A percentile compares a stretch with the other conserved stretches of the same genome.
These are phyloP conservation scores for Empidonax alnorum DNA, from an alignment of 2,113 vertebrate species.

Conservation along the genomic window DNA sequence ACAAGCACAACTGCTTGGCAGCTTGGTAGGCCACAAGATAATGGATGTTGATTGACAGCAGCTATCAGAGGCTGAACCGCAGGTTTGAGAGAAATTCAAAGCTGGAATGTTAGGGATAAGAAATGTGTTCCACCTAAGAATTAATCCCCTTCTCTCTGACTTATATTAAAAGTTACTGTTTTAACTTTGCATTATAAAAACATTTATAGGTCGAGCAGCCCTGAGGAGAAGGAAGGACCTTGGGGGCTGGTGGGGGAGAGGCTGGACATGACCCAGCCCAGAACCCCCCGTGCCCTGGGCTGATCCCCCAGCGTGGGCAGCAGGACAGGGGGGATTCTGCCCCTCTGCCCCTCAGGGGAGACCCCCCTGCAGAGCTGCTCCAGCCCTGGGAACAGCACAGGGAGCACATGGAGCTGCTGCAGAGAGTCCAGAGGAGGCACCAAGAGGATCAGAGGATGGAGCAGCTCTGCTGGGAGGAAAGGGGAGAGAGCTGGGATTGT, in stretches of 20 bases:
- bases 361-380: background rate
- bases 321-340: background rate
- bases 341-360: background rate
- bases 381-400: background rate
- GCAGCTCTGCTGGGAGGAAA: background rate
- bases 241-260: background rate
- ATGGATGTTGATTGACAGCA: background rate
- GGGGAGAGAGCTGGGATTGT: background rate
- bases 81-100: background rate
- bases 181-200: background rate
- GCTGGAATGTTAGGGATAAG: background rate
- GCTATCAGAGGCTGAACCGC: background rate
- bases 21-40: background rate
- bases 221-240: background rate
- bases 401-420: background rate
- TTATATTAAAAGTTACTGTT: background rate
- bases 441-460: background rate
- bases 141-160: background rate
- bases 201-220: background rate
- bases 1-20: slow-evolving; percentile 10
- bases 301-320: background rate
- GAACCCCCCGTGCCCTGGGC: background rate
- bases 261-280: no score
- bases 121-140: background rate
- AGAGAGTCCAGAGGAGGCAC: background rate